Percentiles rank a stretch among this genome's conserved stretches.
phyloP scores from a whole-genome alignment of 2,888 invertebrate genomes.

The Cremastinae sp. region DNA sequence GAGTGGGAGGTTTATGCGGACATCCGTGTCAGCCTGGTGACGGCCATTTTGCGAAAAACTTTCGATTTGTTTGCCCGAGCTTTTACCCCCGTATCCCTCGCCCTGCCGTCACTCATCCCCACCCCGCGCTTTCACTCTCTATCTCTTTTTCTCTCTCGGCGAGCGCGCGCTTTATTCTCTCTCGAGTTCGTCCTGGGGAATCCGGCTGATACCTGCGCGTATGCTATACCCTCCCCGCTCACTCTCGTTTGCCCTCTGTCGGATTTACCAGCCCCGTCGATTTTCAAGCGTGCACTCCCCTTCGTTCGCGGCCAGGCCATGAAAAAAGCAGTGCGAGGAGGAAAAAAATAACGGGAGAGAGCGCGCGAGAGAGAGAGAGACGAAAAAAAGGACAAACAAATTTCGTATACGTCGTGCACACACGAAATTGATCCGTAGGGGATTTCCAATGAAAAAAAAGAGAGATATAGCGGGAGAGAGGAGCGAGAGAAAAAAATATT shows the following conservation, averaged over 20 bases:
- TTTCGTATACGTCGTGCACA: conserved; percentile 11
- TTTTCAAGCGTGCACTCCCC: conserved; percentile 43
- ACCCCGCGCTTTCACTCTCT: conserved; percentile 8
- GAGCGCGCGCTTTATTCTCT: conserved; percentile 70
- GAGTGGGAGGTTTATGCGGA: conserved; percentile 74
- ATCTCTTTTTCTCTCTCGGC: conserved; percentile 52
- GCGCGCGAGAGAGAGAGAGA: no score
- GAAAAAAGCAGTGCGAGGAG: conserved; percentile 6
- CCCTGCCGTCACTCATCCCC: conserved; percentile 42
- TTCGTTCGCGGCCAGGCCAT: neutral
- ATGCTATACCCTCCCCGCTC: conserved; percentile 67
- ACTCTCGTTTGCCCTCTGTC: conserved; percentile 60
- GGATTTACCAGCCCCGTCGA: conserved; percentile 50
- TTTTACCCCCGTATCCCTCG: conserved; percentile 40
- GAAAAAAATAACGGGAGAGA: conserved; percentile 6
- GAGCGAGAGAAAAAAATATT: neutral
- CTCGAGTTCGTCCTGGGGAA: conserved; percentile 65
- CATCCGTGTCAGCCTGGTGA: conserved; percentile 79
- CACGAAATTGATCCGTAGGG: conserved; percentile 41
- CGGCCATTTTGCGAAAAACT: conserved; percentile 81
- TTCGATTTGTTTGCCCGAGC: conserved; percentile 74
- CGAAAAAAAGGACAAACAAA: conserved; percentile 16
- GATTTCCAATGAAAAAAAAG: conserved; percentile 17
- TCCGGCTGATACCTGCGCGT: conserved; percentile 76
- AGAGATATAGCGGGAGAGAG: neutral